These are phyloP conservation scores for Muricea muricata DNA, from an alignment of 92 coral and sea anemone species.

Conservation along the genomic window DNA sequence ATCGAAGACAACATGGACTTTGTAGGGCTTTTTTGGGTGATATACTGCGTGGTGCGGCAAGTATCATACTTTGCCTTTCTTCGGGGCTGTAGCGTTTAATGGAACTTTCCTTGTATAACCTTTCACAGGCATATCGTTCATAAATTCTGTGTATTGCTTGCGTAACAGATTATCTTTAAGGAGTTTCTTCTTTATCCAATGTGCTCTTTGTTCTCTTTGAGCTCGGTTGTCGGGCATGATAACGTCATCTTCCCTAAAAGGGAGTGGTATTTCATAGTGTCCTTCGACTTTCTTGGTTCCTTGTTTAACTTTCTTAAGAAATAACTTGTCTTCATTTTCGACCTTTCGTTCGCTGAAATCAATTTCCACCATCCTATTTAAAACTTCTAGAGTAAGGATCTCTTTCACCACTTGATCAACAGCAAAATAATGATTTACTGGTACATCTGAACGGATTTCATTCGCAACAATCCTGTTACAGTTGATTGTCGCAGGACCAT, in stretches of 20 bases:
- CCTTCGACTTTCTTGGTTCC: slow-evolving; percentile 9
- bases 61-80: slow-evolving; percentile 44
- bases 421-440: slow-evolving; percentile 53
- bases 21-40: slow-evolving; percentile 31
- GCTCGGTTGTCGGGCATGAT: slow-evolving; percentile 49
- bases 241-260: slow-evolving; percentile 39
- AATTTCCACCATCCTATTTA: slow-evolving; percentile 48
- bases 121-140: slow-evolving; percentile 16
- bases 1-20: slow-evolving; percentile 24
- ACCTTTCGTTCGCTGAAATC: slow-evolving; percentile 57
- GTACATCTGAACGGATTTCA: slow-evolving; percentile 26
- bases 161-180: slow-evolving; percentile 6
- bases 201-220: slow-evolving; percentile 52
- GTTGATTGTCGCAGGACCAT: slow-evolving; percentile 6
- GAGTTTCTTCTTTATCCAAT: slow-evolving; percentile 33
- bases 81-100: slow-evolving; percentile 5
- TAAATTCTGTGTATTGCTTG: slow-evolving; percentile 14
- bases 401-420: slow-evolving; percentile 59
- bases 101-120: slow-evolving; percentile 29
- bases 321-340: slow-evolving; percentile 36
- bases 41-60: slow-evolving; percentile 38
- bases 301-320: slow-evolving; percentile 40
- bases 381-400: slow-evolving; percentile 47
- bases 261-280: slow-evolving; percentile 61
- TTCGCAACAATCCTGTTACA: slow-evolving; percentile 52